Conservation (phyloP, 2,797 vertebrate species). For the Gorsachius magnificus region DNA sequence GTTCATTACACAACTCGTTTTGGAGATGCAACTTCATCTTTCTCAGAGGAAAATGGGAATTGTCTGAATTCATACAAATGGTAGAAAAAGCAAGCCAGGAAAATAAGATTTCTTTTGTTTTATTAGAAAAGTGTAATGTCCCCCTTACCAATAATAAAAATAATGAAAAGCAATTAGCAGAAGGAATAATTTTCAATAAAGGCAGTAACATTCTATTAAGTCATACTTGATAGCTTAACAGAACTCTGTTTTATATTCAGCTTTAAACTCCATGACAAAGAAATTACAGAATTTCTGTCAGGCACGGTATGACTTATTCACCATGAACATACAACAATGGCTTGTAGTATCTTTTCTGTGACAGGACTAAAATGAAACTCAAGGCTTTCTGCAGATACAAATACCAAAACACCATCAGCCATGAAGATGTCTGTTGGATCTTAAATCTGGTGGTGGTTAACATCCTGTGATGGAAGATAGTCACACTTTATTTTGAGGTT, state of each 20-base stretch:
- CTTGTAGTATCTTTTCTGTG: conserved; percentile 26
- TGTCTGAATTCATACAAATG: not conserved
- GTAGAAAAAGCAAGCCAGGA: not conserved
- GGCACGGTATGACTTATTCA: conserved; percentile 24
- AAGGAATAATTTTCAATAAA: conserved; percentile 38
- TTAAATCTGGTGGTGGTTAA: not conserved
- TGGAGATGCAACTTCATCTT: not conserved
- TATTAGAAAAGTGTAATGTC: not conserved
- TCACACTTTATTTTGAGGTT: not conserved
- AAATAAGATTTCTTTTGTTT: not conserved
- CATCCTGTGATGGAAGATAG: not conserved
- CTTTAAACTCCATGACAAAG: not conserved
- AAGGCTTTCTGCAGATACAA: not conserved
- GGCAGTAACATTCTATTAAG: not conserved
- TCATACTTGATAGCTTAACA: not conserved
- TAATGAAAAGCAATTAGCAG: conserved; percentile 51
- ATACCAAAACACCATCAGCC: not conserved
- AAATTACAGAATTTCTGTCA: conserved; percentile 38
- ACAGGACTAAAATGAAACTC: conserved; percentile 15
- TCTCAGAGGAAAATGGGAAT: not conserved
- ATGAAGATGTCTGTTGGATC: not conserved
- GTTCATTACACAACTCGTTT: not conserved
- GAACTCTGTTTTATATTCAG: conserved; percentile 1
- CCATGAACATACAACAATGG: not conserved
- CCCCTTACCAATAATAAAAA: conserved; percentile 9